These are phyloP conservation scores for Guaruba guarouba DNA, from an alignment of 2,113 vertebrate species.

Conservation along the genomic window DNA sequence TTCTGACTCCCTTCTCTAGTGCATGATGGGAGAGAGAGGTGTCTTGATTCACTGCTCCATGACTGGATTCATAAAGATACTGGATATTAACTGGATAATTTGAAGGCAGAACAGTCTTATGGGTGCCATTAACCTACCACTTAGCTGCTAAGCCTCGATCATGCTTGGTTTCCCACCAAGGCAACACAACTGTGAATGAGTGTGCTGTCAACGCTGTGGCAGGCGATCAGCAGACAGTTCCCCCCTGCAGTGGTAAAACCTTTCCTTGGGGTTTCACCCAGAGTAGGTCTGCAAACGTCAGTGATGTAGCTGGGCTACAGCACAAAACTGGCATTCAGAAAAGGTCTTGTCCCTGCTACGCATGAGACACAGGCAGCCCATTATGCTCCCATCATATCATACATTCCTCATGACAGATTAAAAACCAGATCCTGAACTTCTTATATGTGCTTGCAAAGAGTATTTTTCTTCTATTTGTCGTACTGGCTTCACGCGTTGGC, in stretches of 20 bases:
- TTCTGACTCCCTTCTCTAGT: neutral
- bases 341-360: neutral
- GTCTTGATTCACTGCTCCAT: neutral
- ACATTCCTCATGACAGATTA: neutral
- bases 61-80: neutral
- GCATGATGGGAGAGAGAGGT: neutral
- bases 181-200: neutral
- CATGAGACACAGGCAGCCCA: neutral
- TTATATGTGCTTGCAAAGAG: neutral
- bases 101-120: neutral
- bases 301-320: neutral
- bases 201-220: neutral
- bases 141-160: neutral
- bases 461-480: neutral
- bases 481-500: neutral
- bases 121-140: neutral
- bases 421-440: neutral
- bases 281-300: neutral
- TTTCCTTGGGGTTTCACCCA: neutral
- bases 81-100: neutral
- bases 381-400: neutral
- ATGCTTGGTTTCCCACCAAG: rapidly evolving
- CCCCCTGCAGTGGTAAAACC: neutral
- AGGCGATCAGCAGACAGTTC: neutral
- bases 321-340: neutral